Base-by-base conservation (phyloP, 2,113 vertebrate species). In the Piprites chloris region DNA sequence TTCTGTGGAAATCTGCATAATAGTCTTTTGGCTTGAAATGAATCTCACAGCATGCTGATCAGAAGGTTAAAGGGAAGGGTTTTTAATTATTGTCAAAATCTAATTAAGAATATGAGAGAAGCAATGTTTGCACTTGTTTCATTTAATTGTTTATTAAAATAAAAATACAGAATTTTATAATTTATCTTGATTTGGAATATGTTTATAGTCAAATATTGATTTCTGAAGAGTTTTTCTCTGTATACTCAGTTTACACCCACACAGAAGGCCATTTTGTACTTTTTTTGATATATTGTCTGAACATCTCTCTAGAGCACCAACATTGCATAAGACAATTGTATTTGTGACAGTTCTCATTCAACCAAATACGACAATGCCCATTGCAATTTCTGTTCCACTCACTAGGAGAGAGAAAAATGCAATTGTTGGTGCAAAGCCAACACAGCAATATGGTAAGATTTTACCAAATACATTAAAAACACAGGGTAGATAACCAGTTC, bases 121-220 rank as follows among this genome's bases (percentile, higher is more conserved):
- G 84, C 30, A 61, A 81, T 4, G 1, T 47, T 42, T 63, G 69
- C 33, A 89, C 13, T 88, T 85, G 47, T 74, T 92, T 73, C n/a
- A 90, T 53, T 8, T 32, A 67, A 20, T 10, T 76, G 26, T 90
- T 97, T 93, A 93, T 84, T 96, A 52, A 59, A 90, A 77, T 73
- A 90, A 85, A 90, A 85, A 92, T 28, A 37, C 52, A 81, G 61
- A 84, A 61, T 66, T 47, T 94, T 80, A 73, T 55, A 90, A 27
- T 71, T 80, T 16, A 47, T 65, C 8, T 67, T 52, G 42, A 80
- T 47, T 8, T 87, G 41, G 59, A 97, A 77, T 63, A 58, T 18
- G 4, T 56, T 90, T 71, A 47, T 7, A 56, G 56, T 53, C 15
- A 67, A 65, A 42, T 66, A 86, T 1, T 75, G 47, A 53, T 90